phyloP scores from a whole-genome alignment of 1,140 invertebrate genomes.

The Leucophenga varia region DNA sequence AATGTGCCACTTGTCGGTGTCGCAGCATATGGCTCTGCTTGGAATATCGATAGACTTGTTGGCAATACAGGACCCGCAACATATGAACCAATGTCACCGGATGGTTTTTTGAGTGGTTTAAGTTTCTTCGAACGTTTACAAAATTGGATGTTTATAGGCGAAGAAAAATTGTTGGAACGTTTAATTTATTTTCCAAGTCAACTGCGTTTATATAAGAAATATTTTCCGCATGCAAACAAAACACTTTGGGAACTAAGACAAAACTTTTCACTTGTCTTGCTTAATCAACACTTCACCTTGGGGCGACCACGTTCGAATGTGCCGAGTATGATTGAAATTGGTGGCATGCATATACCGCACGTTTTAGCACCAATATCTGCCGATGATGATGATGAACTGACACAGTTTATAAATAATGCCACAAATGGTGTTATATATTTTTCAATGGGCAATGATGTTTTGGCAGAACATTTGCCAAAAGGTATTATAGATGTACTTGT shows the following conservation, averaged over 20 bases:
- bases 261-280: slow-evolving; percentile 35
- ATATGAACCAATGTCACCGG: slow-evolving; percentile 29
- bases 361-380: slow-evolving; percentile 32
- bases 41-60: slow-evolving; percentile 40
- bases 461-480: slow-evolving; percentile 56
- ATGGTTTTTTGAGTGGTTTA: neutral
- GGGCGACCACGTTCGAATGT: slow-evolving; percentile 40
- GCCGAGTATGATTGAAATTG: slow-evolving; percentile 56
- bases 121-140: slow-evolving; percentile 23
- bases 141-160: slow-evolving; percentile 23
- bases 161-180: slow-evolving; percentile 22
- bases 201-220: slow-evolving; percentile 34
- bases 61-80: slow-evolving; percentile 38
- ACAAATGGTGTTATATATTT: slow-evolving; percentile 62
- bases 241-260: slow-evolving; percentile 28
- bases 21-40: slow-evolving; percentile 27
- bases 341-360: slow-evolving; percentile 61
- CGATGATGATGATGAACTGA: slow-evolving; percentile 32
- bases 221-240: slow-evolving; percentile 40
- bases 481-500: slow-evolving; percentile 30
- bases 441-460: slow-evolving; percentile 63
- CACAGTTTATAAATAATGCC: slow-evolving; percentile 61
- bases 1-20: slow-evolving; percentile 39
- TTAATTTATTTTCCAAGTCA: slow-evolving; percentile 23
- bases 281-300: slow-evolving; percentile 47